phyloP scores from a whole-genome alignment of 1,140 invertebrate genomes.

The Doryteuthis pealeii region DNA sequence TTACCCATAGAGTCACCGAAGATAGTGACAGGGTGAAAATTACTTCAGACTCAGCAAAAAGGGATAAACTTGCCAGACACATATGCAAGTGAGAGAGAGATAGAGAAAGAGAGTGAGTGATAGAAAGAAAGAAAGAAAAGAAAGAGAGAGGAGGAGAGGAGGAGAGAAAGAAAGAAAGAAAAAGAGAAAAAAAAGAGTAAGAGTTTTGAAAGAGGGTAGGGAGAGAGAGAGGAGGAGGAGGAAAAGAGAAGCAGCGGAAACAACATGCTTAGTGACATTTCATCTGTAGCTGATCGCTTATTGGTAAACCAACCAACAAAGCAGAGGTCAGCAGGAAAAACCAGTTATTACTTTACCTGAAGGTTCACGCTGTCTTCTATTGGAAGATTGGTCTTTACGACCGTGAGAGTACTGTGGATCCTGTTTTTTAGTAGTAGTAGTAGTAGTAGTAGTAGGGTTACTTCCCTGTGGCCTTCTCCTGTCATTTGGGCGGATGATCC shows the following conservation, averaged over 20 bases:
- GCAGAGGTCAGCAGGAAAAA: conserved; percentile 10
- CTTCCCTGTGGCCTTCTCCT: conserved; percentile 14
- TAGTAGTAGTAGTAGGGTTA: conserved; percentile 11
- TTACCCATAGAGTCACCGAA: no score
- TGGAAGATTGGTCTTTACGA: conserved; percentile 11
- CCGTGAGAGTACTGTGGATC: conserved; percentile 7
- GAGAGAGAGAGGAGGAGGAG: conserved; percentile 6
- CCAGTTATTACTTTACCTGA: conserved; percentile 15
- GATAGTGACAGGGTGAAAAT: no score
- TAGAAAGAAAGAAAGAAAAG: conserved; percentile 11
- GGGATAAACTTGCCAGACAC: neutral
- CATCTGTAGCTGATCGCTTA: neutral
- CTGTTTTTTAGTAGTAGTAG: conserved; percentile 10
- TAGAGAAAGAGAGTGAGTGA: neutral
- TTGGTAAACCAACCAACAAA: neutral
- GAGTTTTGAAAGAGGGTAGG: conserved; percentile 7
- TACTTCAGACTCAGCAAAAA: no score
- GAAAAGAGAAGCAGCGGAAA: conserved; percentile 17
- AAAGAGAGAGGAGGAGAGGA: conserved; percentile 3
- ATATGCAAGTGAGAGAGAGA: conserved; percentile 13
- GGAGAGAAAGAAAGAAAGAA: conserved; percentile 11
- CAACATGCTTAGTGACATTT: conserved; percentile 12
- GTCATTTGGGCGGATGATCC: conserved; percentile 5
- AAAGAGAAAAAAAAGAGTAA: conserved; percentile 6
- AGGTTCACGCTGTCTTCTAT: conserved; percentile 13